These are phyloP conservation scores for Elymnias hypermnestra DNA, from an alignment of 1,140 invertebrate species.

Conservation along the genomic window DNA sequence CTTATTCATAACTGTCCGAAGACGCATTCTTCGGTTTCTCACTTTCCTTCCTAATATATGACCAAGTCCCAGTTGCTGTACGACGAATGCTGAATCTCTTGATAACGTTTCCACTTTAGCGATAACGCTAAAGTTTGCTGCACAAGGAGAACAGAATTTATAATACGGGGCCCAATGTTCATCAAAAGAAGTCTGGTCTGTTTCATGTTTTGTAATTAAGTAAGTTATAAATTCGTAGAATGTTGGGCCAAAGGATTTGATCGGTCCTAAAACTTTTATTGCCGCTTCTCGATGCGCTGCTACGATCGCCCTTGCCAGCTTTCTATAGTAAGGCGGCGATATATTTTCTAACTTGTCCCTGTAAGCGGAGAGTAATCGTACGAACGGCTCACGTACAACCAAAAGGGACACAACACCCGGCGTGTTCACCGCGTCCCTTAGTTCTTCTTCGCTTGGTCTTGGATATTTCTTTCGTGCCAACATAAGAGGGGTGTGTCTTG, in stretches of 20 bases:
- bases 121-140: constrained; percentile 80
- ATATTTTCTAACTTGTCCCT: constrained; percentile 90
- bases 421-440: constrained; percentile 70
- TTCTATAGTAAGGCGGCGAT: constrained; percentile 82
- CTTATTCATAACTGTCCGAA: constrained; percentile 75
- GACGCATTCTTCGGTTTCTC: constrained; percentile 69
- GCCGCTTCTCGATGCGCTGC: constrained; percentile 71
- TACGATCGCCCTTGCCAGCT: constrained; percentile 81
- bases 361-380: constrained; percentile 92
- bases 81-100: constrained; percentile 82
- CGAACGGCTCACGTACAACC: constrained; percentile 93
- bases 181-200: constrained; percentile 69
- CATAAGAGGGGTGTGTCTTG: constrained; percentile 76
- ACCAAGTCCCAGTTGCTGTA: constrained; percentile 78
- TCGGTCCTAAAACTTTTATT: constrained; percentile 50
- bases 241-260: constrained; percentile 76
- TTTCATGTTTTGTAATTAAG: constrained; percentile 72
- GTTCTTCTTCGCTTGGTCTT: constrained; percentile 75
- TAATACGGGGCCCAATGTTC: constrained; percentile 87
- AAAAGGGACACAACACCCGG: constrained; percentile 82
- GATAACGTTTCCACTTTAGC: constrained; percentile 83
- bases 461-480: constrained; percentile 79
- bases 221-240: constrained; percentile 84
- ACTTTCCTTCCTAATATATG: constrained; percentile 73
- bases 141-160: constrained; percentile 85